phyloP scores from a whole-genome alignment of 1,140 invertebrate genomes.

The Oedothorax gibbosus region DNA sequence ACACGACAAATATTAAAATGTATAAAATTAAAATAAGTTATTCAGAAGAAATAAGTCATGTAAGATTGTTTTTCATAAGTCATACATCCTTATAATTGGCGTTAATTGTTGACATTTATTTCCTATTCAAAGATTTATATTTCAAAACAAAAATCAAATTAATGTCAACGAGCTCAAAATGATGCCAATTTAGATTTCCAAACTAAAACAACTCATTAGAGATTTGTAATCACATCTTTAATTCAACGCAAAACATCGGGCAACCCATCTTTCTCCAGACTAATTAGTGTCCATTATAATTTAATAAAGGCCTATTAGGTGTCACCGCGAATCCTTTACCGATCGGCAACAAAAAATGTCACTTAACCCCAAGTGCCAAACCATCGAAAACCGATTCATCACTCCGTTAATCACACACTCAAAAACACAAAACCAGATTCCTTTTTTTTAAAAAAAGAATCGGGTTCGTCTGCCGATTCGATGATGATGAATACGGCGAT shows the following conservation, averaged over 20 bases:
- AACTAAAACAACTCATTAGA: too few species aligned
- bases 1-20: too few species aligned
- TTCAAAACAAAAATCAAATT: too few species aligned
- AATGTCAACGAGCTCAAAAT: too few species aligned
- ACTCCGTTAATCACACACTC: constrained; percentile 40
- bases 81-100: too few species aligned
- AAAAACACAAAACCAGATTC: constrained; percentile 30
- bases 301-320: constrained; percentile 49
- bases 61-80: too few species aligned
- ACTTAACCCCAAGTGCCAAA: constrained; percentile 42
- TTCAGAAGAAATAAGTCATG: too few species aligned
- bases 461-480: constrained; percentile 30
- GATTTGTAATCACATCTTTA: background rate
- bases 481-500: constrained; percentile 56
- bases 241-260: background rate
- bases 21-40: too few species aligned
- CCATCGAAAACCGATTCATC: constrained; percentile 57
- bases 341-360: constrained; percentile 34
- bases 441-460: constrained; percentile 20
- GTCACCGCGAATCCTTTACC: constrained; percentile 1
- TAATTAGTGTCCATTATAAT: constrained; percentile 46
- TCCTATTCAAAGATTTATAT: too few species aligned
- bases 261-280: background rate
- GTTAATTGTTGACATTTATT: too few species aligned
- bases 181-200: too few species aligned